Conservation (phyloP, 2,113 vertebrate genomes). For the Varanus komodoensis region DNA sequence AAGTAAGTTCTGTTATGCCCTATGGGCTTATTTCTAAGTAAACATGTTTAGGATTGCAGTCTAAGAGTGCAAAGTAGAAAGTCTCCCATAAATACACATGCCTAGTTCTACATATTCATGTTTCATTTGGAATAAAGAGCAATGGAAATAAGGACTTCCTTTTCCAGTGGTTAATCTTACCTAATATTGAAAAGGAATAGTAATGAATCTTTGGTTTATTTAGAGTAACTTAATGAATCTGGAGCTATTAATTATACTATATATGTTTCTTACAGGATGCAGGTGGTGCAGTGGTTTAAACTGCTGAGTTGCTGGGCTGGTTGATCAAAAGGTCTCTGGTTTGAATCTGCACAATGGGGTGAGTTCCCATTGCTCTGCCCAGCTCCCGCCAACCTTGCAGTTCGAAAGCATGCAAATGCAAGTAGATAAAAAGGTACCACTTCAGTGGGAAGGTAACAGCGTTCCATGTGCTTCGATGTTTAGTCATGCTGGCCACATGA, state of each 20-base stretch:
- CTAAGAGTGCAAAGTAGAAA: neutral
- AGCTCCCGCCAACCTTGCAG: no score
- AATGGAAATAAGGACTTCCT: neutral
- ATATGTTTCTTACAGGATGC: neutral
- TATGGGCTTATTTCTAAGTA: no score
- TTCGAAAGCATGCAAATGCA: no score
- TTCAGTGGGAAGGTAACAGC: no score
- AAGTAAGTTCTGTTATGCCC: neutral
- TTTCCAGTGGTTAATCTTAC: neutral
- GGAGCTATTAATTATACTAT: neutral
- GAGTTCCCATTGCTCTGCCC: no score
- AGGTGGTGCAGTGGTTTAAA: no score
- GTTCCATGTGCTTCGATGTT: no score
- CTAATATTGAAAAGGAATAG: constrained; percentile 17
- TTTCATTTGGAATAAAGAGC: neutral
- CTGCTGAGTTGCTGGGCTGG: no score
- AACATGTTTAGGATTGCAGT: neutral
- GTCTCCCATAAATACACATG: neutral
- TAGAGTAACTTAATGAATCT: neutral
- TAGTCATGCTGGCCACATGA: no score
- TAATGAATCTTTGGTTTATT: neutral
- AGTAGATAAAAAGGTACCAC: no score
- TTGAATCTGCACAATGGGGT: no score
- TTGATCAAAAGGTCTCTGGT: no score
- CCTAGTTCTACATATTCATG: neutral